phyloP scores from a whole-genome alignment of 2,888 invertebrate species.

The Trilocha varians region DNA sequence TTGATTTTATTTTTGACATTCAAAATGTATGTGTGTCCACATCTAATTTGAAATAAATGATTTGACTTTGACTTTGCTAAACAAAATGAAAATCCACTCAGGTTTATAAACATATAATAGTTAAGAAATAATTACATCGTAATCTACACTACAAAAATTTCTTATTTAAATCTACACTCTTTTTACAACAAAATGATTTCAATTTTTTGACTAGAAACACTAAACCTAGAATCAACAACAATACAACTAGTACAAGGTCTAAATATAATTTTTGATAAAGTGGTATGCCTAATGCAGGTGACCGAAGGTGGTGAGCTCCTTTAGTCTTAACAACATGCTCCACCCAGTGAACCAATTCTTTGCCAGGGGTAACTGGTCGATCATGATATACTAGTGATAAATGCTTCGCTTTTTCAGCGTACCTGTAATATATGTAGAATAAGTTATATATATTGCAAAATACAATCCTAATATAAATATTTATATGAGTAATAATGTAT shows the following conservation, averaged over 20 bases:
- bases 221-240: background rate
- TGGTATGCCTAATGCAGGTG: conserved; percentile 15
- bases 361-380: conserved; percentile 17
- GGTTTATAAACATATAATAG: too few species aligned
- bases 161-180: background rate
- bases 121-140: background rate
- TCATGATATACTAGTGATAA: conserved; percentile 27
- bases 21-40: too few species aligned
- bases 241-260: background rate
- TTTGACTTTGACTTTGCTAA: too few species aligned
- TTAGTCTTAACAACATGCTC: conserved; percentile 20
- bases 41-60: too few species aligned
- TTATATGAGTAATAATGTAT: too few species aligned
- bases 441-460: too few species aligned
- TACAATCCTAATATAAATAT: too few species aligned
- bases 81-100: too few species aligned
- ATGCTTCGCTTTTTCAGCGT: conserved; percentile 18
- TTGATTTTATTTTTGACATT: too few species aligned
- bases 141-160: background rate
- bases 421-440: conserved; percentile 9
- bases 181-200: background rate
- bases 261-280: conserved; percentile 3
- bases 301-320: conserved; percentile 22
- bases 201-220: background rate
- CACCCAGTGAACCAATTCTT: conserved; percentile 23